phyloP scores from a whole-genome alignment of 2,113 vertebrate genomes.

The Carettochelys insculpta region DNA sequence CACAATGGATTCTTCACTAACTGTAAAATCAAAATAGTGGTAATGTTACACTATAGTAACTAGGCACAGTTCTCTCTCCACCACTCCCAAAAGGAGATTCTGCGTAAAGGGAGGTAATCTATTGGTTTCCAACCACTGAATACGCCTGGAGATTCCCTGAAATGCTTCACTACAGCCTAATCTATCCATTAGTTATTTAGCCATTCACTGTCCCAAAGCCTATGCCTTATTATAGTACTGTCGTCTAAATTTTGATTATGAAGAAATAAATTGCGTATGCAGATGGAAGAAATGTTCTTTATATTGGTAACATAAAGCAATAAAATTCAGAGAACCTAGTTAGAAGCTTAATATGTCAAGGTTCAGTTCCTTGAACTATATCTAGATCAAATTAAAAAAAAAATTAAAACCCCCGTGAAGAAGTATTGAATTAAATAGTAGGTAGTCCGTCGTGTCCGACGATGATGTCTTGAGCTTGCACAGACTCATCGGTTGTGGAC shows the following conservation, averaged over 20 bases:
- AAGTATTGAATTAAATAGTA: too few species aligned
- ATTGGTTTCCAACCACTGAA: background rate
- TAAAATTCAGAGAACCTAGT: background rate
- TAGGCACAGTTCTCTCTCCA: background rate
- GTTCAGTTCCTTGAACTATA: background rate
- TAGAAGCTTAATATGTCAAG: background rate
- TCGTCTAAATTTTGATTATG: background rate
- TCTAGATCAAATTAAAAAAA: conserved; percentile 6
- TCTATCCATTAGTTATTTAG: background rate
- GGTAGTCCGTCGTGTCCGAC: too few species aligned
- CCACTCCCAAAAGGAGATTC: background rate
- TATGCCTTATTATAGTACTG: background rate
- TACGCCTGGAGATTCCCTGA: background rate
- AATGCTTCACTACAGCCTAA: background rate
- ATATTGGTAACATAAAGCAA: background rate
- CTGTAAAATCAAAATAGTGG: background rate
- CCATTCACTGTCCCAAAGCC: background rate
- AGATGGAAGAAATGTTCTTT: background rate
- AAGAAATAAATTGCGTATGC: background rate
- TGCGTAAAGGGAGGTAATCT: background rate
- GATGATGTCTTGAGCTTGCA: too few species aligned
- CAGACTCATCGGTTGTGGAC: too few species aligned
- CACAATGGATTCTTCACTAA: background rate
- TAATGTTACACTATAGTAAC: background rate
- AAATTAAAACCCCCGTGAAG: too few species aligned